A percentile compares a stretch with the other conserved stretches of the same genome.
These are phyloP conservation scores for Tragelaphus strepsiceros DNA, from an alignment of 2,113 vertebrate genomes.

Conservation along the genomic window DNA sequence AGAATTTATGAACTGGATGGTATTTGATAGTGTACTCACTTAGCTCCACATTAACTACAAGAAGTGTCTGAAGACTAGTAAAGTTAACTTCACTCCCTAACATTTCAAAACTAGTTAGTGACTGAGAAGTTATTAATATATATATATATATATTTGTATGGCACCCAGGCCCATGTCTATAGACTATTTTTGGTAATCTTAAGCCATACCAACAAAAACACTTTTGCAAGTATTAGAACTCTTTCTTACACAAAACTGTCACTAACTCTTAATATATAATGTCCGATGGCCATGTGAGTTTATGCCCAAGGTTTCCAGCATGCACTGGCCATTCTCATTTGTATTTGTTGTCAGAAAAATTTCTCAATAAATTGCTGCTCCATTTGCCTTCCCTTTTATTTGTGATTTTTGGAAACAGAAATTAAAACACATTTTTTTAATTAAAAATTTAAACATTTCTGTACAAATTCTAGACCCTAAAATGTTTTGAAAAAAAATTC, in stretches of 20 bases:
- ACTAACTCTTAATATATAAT: neutral
- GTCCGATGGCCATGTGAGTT: neutral
- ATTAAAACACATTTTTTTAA: neutral
- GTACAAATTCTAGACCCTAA: slow-evolving; percentile 31
- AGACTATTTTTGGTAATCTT: neutral
- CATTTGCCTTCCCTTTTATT: neutral
- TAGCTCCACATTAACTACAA: neutral
- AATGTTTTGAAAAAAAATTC: slow-evolving; percentile 50
- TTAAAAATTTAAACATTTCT: neutral
- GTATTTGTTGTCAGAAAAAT: neutral
- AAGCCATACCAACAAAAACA: neutral
- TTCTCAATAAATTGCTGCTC: neutral
- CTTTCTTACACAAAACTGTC: neutral
- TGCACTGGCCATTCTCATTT: neutral
- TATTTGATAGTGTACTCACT: neutral
- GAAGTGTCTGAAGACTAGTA: neutral
- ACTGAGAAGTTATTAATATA: neutral
- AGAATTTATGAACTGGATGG: neutral
- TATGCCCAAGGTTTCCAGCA: neutral
- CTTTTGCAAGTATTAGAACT: neutral
- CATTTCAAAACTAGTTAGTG: neutral
- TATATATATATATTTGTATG: neutral
- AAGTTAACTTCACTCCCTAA: neutral
- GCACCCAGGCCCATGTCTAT: neutral
- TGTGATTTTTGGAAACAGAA: neutral